Evolutionary conservation across 1,140 invertebrate species (phyloP).

Genomic region (Campoletis sonorensis): DNA sequence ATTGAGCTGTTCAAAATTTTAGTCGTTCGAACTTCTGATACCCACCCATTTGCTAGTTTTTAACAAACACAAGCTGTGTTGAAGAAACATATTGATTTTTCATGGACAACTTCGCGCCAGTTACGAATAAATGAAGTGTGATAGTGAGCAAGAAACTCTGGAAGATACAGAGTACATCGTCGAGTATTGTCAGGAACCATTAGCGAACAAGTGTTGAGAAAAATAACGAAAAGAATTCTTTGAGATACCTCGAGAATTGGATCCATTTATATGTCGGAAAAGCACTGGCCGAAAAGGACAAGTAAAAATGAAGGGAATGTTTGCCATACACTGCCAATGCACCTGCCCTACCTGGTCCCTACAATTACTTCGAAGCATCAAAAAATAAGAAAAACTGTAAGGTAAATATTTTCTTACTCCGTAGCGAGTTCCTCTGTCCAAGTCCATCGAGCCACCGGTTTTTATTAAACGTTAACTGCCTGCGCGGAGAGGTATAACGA

Average conservation of each 20-base stretch:
- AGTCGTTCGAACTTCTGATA: too few species aligned
- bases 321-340: background rate
- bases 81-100: too few species aligned
- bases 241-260: conserved; percentile 5
- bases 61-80: too few species aligned
- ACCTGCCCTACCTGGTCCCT: background rate
- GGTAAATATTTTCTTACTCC: conserved; percentile 29
- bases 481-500: background rate
- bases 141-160: background rate
- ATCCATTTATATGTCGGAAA: conserved; percentile 31
- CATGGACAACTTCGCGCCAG: background rate
- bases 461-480: background rate
- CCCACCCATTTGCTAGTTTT: too few species aligned
- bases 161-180: background rate
- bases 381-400: background rate
- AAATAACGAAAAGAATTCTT: conserved; percentile 1
- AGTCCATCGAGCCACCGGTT: background rate
- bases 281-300: background rate
- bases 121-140: background rate
- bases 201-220: background rate
- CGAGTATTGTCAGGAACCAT: background rate
- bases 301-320: conserved; percentile 10
- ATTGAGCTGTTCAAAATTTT: too few species aligned
- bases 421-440: background rate
- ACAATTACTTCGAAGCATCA: background rate